phyloP scores from a whole-genome alignment of 2,113 vertebrate genomes.

The Dicaeum eximium region DNA sequence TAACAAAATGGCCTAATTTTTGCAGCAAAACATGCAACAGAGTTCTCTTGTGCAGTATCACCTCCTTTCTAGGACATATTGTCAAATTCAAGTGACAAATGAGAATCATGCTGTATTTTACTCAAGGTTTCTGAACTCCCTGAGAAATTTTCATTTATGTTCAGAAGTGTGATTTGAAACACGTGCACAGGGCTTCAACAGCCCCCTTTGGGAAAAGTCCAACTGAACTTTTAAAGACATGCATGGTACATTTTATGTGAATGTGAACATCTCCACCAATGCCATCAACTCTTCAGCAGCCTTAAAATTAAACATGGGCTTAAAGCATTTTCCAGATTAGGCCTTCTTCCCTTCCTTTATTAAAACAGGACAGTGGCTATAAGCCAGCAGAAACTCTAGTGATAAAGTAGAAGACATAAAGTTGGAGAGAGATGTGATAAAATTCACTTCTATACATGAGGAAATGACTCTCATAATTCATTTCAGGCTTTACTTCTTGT shows the following conservation, averaged over 20 bases:
- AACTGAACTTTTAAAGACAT: neutral
- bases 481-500: slow-evolving; percentile 46
- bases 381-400: slow-evolving; percentile 48
- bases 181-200: neutral
- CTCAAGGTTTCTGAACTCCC: neutral
- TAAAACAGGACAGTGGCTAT: slow-evolving; percentile 48
- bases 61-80: neutral
- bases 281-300: slow-evolving; percentile 8
- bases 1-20: neutral
- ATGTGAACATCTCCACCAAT: neutral
- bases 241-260: neutral
- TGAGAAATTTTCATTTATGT: neutral
- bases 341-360: slow-evolving; percentile 40
- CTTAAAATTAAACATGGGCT: slow-evolving; percentile 32
- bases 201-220: neutral
- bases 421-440: slow-evolving; percentile 55
- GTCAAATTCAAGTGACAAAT: neutral
- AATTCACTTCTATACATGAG: slow-evolving; percentile 52
- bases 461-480: slow-evolving; percentile 61
- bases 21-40: neutral
- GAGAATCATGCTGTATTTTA: neutral
- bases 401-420: slow-evolving; percentile 65
- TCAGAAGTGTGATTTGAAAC: neutral
- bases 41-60: neutral
- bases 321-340: slow-evolving; percentile 8